phyloP scores from a whole-genome alignment of 2,888 invertebrate species.

The Cylindroiulus punctatus region DNA sequence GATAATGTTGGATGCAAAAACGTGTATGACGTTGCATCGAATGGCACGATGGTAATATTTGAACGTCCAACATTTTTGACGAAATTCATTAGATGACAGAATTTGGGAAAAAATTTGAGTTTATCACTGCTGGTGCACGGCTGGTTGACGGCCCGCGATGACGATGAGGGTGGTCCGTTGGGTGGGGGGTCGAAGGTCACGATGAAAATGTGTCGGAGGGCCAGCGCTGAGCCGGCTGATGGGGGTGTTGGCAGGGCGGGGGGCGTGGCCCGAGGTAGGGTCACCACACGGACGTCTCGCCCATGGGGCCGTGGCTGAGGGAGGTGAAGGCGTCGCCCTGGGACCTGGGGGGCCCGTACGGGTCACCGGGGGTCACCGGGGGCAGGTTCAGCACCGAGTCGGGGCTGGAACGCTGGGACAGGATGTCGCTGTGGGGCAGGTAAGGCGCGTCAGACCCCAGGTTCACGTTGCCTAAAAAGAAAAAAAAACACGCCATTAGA shows the following conservation, averaged over 20 bases:
- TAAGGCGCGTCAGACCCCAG: conserved; percentile 72
- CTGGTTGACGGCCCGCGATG: not conserved
- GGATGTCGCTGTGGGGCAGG: conserved; percentile 66
- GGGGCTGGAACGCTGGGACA: conserved; percentile 68
- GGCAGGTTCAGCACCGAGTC: conserved; percentile 65
- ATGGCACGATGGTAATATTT: too few relatives aligned
- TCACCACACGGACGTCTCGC: conserved; percentile 59
- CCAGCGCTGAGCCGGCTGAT: not conserved
- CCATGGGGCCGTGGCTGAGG: conserved; percentile 57
- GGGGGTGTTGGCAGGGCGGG: too few relatives aligned
- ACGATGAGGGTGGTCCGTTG: not conserved
- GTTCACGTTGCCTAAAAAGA: conserved; percentile 58
- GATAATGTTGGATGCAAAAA: too few relatives aligned
- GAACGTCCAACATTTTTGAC: too few relatives aligned
- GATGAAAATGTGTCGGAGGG: not conserved
- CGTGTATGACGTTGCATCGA: too few relatives aligned
- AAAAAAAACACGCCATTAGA: conserved; percentile 9
- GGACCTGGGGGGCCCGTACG: conserved; percentile 53
- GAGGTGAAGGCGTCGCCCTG: conserved; percentile 55
- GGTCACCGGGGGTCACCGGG: conserved; percentile 57
- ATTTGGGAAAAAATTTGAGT: too few relatives aligned
- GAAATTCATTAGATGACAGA: too few relatives aligned
- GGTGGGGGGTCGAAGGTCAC: not conserved
- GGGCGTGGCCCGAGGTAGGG: conserved; percentile 23
- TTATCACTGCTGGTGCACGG: not conserved